Percentiles rank a stretch among this genome's conserved stretches.
Evolutionary conservation across 2,888 invertebrate species (phyloP).

Genomic region (Idaea biselata): DNA sequence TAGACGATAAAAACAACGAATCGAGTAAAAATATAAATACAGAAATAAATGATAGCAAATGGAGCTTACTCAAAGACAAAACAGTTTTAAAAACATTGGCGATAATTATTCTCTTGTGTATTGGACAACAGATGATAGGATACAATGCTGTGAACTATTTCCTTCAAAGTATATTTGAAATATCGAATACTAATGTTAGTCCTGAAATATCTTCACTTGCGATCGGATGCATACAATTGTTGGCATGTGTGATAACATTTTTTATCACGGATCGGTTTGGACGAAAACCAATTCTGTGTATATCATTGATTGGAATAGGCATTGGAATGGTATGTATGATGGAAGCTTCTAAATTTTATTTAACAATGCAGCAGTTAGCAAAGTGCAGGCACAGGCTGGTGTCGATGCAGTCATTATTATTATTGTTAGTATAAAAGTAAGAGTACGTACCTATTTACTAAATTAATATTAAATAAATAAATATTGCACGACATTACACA

Average conservation of each 20-base stretch:
- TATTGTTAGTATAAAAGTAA: too few relatives aligned
- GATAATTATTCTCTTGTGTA: conserved; percentile 7
- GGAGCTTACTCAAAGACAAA: conserved; percentile 10
- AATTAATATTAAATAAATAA: too few relatives aligned
- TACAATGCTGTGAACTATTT: conserved; percentile 49
- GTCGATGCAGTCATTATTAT: too few relatives aligned
- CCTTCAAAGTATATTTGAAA: conserved; percentile 49
- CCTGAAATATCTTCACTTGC: conserved; percentile 47
- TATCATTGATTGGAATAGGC: conserved; percentile 7
- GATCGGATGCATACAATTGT: conserved; percentile 49
- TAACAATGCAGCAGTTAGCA: conserved; percentile 10
- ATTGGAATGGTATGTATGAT: conserved; percentile 14
- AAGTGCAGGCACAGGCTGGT: too few relatives aligned
- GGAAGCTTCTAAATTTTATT: background rate
- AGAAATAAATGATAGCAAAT: conserved; percentile 14
- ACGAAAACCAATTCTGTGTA: conserved; percentile 23
- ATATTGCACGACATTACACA: too few relatives aligned
- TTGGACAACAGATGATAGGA: conserved; percentile 37
- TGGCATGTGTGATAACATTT: conserved; percentile 40
- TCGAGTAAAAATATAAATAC: conserved; percentile 4
- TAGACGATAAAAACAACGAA: conserved; percentile 8
- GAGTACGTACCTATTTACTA: too few relatives aligned
- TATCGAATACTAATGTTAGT: conserved; percentile 42
- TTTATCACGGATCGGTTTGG: conserved; percentile 40
- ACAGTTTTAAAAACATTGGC: conserved; percentile 10